Evolutionary conservation across 2,113 vertebrate species (phyloP), one percentile per base, ranked within the genome.

Genomic region (Delphinus delphis): DNA sequence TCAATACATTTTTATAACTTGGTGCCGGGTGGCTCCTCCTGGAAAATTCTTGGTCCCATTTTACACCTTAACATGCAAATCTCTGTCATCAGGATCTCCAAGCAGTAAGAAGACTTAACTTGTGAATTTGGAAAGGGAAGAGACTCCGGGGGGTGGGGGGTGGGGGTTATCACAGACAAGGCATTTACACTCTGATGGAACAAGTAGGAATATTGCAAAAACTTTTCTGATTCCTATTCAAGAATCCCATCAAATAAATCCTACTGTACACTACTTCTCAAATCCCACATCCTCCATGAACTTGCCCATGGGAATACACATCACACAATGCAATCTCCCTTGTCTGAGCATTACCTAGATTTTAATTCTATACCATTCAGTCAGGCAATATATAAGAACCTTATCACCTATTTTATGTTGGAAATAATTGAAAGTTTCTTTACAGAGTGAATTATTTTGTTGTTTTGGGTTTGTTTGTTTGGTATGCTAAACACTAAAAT

Each of bases 1-100:
- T 82, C 8, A 88, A 88, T 8, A 38, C 85, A 70, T 93, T 96
- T 93, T 97, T 97, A 44, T 6, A 90, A 23, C 11, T 74, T 74
- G 79, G 18, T 67, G 53, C 9, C 28, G 18, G 62, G 91, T 97
- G 79, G 2, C n/a, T 94, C 63, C 44, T 88, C 0, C 74, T 44
- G 20, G 82, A 95, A 96, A 97, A 96, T n/a, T 58, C 17, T 71
- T 87, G 50, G 80, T 97, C 87, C 90, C 90, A 53, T 17, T 95
- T 87, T 90, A 68, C 76, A 84, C 12, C 20, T 96, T 97, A 97
- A 93, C 26, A 90, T 88, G 80, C n/a, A 95, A 93, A 94, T 93
- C 36, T 47, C 47, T 36, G 60, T 96, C 20, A 23, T 90, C 41
- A 95, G 62, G n/a, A 80, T 76, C 26, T 95, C 44, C 21, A 76